A percentile compares a stretch with the other conserved stretches of the same genome.
Evolutionary conservation across 2,888 invertebrate species (phyloP).

Genomic region (Amphipoea oculea): DNA sequence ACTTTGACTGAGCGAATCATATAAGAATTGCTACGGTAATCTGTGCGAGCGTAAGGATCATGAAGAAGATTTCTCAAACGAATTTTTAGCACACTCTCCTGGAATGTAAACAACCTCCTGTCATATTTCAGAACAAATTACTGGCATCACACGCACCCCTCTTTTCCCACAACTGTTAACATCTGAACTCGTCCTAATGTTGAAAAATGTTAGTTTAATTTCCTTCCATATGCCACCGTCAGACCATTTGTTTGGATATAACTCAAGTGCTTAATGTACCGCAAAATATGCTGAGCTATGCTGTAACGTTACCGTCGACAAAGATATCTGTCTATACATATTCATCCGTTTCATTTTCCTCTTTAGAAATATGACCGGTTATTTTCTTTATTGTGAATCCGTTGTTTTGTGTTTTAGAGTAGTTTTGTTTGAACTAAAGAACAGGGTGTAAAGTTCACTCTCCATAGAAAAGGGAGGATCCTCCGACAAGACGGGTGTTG

Average conservation of each 20-base stretch:
- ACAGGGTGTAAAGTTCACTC: too few relatives aligned
- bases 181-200: slow-evolving; percentile 60
- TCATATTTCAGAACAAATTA: slow-evolving; percentile 40
- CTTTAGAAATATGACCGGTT: slow-evolving; percentile 8
- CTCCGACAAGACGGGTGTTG: too few relatives aligned
- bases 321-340: slow-evolving; percentile 34
- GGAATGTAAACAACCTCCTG: slow-evolving; percentile 14
- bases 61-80: too few relatives aligned
- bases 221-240: slow-evolving; percentile 69
- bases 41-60: too few relatives aligned
- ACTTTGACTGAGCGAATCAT: too few relatives aligned
- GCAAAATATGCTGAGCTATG: slow-evolving; percentile 71
- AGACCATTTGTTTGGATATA: slow-evolving; percentile 75
- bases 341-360: slow-evolving; percentile 35
- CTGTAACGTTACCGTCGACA: slow-evolving; percentile 50
- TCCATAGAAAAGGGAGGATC: too few relatives aligned
- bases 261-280: slow-evolving; percentile 71
- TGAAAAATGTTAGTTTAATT: slow-evolving; percentile 78
- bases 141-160: slow-evolving; percentile 26
- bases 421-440: not conserved
- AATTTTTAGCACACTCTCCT: not conserved
- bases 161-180: slow-evolving; percentile 45
- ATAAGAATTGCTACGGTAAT: too few relatives aligned
- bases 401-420: slow-evolving; percentile 14
- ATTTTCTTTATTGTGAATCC: slow-evolving; percentile 12